A percentile compares a stretch with the other conserved stretches of the same genome.
These are phyloP conservation scores for Altica lythri DNA, from an alignment of 2,888 invertebrate genomes.

Conservation along the genomic window DNA sequence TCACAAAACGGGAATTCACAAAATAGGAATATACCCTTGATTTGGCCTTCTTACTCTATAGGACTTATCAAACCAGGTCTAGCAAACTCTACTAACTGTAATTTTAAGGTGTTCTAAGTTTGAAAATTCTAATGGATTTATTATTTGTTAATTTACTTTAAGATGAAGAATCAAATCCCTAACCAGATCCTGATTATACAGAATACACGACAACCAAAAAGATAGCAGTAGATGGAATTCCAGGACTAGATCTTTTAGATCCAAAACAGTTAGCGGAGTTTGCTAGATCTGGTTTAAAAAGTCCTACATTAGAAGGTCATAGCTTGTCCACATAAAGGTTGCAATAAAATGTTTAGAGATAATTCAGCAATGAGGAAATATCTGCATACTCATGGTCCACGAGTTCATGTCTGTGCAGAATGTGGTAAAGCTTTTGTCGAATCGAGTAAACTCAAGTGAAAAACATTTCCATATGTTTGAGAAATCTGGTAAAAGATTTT, in stretches of 20 bases:
- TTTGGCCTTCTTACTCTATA: no score
- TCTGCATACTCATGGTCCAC: conserved; percentile 93
- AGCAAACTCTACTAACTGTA: no score
- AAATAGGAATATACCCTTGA: no score
- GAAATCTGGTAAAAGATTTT: conserved; percentile 96
- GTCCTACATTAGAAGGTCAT: no score
- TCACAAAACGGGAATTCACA: no score
- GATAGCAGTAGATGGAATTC: conserved; percentile 69
- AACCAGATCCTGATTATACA: conserved; percentile 88
- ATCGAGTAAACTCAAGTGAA: conserved; percentile 95
- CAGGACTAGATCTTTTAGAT: conserved; percentile 88
- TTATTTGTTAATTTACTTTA: conserved; percentile 40
- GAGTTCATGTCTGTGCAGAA: conserved; percentile 96
- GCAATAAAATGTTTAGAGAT: conserved; percentile 95
- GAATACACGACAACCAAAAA: conserved; percentile 92
- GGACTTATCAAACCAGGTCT: no score
- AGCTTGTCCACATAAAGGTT: conserved; percentile 94
- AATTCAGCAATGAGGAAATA: conserved; percentile 98
- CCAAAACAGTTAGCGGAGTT: conserved; percentile 94
- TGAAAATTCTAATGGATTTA: no score
- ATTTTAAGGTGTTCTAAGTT: no score
- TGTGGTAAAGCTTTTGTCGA: conserved; percentile 98
- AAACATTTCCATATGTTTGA: conserved; percentile 98
- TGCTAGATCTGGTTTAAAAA: conserved; percentile 80
- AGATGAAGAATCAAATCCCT: conserved; percentile 86